Evolutionary conservation across 2,888 invertebrate species (phyloP).

Genomic region (Acleris laterana): DNA sequence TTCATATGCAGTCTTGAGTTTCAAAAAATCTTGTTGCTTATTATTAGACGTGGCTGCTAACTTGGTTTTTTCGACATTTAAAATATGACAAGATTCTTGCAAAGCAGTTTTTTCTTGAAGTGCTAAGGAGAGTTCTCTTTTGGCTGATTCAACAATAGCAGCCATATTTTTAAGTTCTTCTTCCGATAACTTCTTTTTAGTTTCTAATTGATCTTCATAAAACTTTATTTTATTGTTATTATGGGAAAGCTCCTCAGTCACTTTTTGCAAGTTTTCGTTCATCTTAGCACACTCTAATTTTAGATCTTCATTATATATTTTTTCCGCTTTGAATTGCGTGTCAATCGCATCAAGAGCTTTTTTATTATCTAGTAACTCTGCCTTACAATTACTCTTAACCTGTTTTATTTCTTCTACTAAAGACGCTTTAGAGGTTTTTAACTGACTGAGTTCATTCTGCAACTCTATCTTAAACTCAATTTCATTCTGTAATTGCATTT

Average conservation of each 20-base stretch:
- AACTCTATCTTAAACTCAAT: conserved; percentile 58
- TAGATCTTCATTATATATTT: conserved; percentile 41
- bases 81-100: conserved; percentile 42
- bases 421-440: conserved; percentile 16
- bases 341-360: conserved; percentile 50
- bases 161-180: conserved; percentile 46
- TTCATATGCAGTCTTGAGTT: conserved; percentile 46
- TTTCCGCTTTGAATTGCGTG: conserved; percentile 49
- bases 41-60: conserved; percentile 45
- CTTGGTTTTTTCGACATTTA: conserved; percentile 47
- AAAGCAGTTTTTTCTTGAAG: conserved; percentile 44
- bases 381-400: conserved; percentile 43
- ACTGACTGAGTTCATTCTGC: conserved; percentile 51
- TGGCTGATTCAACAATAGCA: conserved; percentile 41
- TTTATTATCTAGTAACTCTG: conserved; percentile 51
- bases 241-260: conserved; percentile 42
- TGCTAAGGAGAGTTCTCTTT: conserved; percentile 43
- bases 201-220: conserved; percentile 43
- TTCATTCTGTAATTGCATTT: conserved; percentile 63
- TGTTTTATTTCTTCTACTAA: conserved; percentile 18
- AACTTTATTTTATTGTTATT: conserved; percentile 48
- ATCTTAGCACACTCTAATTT: conserved; percentile 45
- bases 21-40: conserved; percentile 45
- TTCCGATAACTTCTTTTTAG: conserved; percentile 43
- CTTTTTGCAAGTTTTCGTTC: conserved; percentile 41